Evolutionary conservation across 2,888 invertebrate species (phyloP), one percentile per base, ranked within the genome.

Genomic region (Choreutis nemorana): DNA sequence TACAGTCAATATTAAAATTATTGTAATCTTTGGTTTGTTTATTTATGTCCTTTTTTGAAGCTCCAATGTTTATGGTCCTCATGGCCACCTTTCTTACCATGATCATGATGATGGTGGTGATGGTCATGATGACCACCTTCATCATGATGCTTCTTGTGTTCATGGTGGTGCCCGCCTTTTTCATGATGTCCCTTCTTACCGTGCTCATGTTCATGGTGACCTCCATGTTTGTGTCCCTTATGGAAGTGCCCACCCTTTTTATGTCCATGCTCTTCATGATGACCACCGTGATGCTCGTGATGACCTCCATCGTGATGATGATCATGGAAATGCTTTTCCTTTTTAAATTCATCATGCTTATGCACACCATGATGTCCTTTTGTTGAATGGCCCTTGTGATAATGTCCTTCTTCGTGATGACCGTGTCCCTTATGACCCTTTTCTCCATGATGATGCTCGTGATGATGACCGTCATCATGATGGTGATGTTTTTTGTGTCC

Each of bases 341-440:
- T 91, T 59, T 91, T 90, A 67, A 85, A 90, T 66, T 92, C 92
- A 61, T 92, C 90, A 41, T 89, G 73, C 55, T 92, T 92, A 66
- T 92, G 90, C 2, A 91, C 85, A 44, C 91, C 87, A 52, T 92
- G 92, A 45, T 90, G 90, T 32, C 92, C 91, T 58, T 92, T 90
- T 40, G 91, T 91, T 44, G 87, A 88, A 65, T 92, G 91, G 0
- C 91, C 91, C 52, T 92, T 92, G 40, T 89, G 89, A 61, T 87
- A 91, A 42, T 85, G 83, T 2, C 91, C 91, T 40, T 78, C 61
- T 36, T 78, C 80, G 36, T 81, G 77, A 33, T 73, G 75, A 0
- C 73, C 71, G 33, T 73, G 72, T 2, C 85, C 85, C 41, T 85
- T 85, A 46, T 85, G 83, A 1, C 85, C 86, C 47, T 87, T 85